Evolutionary conservation across 2,113 vertebrate species (phyloP).

Genomic region (Acrocephalus kingi): DNA sequence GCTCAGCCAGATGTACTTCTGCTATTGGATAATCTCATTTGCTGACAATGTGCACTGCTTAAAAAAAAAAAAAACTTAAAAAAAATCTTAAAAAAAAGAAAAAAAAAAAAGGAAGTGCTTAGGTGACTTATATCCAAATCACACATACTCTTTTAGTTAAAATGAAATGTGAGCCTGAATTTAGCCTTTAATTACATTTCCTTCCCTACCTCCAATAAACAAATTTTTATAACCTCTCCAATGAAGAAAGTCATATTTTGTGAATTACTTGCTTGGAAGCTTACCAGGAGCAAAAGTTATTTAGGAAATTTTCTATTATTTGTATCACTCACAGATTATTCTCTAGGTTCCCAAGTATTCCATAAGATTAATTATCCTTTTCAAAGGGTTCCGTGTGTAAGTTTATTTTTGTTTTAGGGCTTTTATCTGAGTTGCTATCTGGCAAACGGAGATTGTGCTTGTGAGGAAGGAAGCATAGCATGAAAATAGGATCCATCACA

Average conservation of each 20-base stretch:
- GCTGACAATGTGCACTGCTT: conserved; percentile 71
- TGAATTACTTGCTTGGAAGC: conserved; percentile 72
- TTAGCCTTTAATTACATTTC: conserved; percentile 83
- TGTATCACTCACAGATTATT: conserved; percentile 54
- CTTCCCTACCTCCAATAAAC: conserved; percentile 78
- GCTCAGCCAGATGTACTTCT: conserved; percentile 74
- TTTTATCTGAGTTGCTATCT: conserved; percentile 46
- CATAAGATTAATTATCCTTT: conserved; percentile 26
- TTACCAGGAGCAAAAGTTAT: conserved; percentile 60
- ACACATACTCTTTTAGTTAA: conserved; percentile 79
- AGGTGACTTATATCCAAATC: conserved; percentile 81
- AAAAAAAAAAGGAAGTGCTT: conserved; percentile 67
- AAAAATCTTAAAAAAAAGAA: background rate
- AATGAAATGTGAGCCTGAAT: conserved; percentile 76
- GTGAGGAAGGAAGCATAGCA: conserved; percentile 10
- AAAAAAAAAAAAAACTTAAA: background rate
- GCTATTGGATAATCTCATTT: conserved; percentile 75
- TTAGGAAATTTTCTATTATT: conserved; percentile 76
- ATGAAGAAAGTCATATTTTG: conserved; percentile 75
- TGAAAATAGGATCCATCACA: conserved; percentile 40
- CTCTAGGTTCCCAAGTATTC: background rate
- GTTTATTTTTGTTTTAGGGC: conserved; percentile 32
- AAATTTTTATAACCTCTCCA: conserved; percentile 76
- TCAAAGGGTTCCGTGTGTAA: background rate
- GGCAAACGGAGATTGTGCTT: conserved; percentile 43